Evolutionary conservation across 1,140 invertebrate genomes (phyloP), one percentile per base, ranked within the genome.

Genomic region (Zaprionus inermis): DNA sequence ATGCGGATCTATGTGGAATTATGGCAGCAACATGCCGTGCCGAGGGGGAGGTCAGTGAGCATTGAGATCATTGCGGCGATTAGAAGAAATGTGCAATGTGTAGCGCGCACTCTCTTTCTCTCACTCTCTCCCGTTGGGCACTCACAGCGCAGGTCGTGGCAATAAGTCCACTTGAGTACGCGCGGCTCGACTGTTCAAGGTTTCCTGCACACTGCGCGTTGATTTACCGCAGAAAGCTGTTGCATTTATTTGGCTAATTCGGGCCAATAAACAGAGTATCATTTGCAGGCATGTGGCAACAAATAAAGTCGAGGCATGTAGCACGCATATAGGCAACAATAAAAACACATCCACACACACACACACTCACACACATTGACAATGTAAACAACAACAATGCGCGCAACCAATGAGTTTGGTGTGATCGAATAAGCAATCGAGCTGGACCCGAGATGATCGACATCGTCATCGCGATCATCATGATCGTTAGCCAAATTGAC

Each of bases 251-350:
- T 88, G 83, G 80, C 76, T 77, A 72, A 69, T 69, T 38, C 80
- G 79, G 69, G 79, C 75, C 69, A 91, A 91, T 91, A 91, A 91
- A 91, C 89, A 91, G 81, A 84, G 88, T 84, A 88, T 86, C 84
- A 75, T 76, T 74, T 44, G 66, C 22, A 44, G 82, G 81, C 86
- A 76, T 83, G 76, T 72, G 76, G 71, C 80, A 88, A 88, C 80
- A 88, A 88, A 88, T 83, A 89, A 71, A 58, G 59, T 38, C 59
- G 71, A 11, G 10, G n/a, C 55, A 49, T 32, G 30, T 22, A 77
- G 72, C 71, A 14, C 5, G n/a, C 36, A 6, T 12, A 18, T 71
- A 44, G 44, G 44, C 58, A 61, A 20, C 16, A 67, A 57, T 68
- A 74, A 64, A 58, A 78, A 78, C 58, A 79, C 36, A 38, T 14